Percentiles rank a stretch among this genome's conserved stretches.
These are phyloP conservation scores for Danio aesculapii DNA, from an alignment of 2,797 vertebrate species.

Conservation along the genomic window DNA sequence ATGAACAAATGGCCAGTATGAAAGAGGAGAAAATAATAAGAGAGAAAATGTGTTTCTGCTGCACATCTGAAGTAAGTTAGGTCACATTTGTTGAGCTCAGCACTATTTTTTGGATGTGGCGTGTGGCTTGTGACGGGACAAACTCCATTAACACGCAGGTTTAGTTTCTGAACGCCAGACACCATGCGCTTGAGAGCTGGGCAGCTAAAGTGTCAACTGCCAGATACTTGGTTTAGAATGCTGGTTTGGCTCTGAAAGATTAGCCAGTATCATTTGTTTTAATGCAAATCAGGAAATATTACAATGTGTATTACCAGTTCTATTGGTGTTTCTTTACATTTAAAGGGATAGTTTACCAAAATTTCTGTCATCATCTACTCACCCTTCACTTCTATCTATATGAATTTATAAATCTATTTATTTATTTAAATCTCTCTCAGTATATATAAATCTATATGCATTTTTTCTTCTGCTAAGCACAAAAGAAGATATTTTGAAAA, in stretches of 20 bases:
- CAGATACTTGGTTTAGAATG: not conserved
- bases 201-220: not conserved
- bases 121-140: slow-evolving; percentile 13
- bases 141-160: slow-evolving; percentile 31
- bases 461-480: no score
- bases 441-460: no score
- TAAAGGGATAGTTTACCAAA: no score
- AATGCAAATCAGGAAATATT: not conserved
- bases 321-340: not conserved
- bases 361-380: no score
- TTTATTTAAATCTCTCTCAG: no score
- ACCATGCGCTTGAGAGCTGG: not conserved
- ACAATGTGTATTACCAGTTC: not conserved
- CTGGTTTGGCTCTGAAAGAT: not conserved
- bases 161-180: slow-evolving; percentile 25
- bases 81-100: slow-evolving; percentile 58
- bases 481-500: no score
- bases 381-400: no score
- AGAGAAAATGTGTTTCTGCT: not conserved
- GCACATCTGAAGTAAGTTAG: slow-evolving; percentile 43
- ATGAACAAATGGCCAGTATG: not conserved
- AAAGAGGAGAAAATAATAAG: not conserved
- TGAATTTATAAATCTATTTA: no score
- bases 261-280: not conserved
- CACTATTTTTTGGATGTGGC: slow-evolving; percentile 34